Percentiles rank a stretch among this genome's conserved stretches.
Conservation (phyloP, 2,797 vertebrate genomes). For the Scolopax bukidnonensis region DNA sequence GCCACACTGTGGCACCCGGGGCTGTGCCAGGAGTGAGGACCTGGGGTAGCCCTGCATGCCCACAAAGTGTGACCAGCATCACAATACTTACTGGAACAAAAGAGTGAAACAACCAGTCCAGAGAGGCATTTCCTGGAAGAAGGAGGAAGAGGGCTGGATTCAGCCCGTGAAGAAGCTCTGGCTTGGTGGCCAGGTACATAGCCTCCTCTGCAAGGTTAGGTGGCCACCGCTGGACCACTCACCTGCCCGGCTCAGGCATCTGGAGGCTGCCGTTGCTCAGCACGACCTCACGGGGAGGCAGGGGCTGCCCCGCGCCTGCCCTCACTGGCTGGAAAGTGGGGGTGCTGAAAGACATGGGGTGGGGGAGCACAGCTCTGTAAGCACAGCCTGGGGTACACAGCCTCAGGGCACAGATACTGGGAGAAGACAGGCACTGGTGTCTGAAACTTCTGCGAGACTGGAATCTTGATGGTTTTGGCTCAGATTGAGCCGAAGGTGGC, state of each 20-base stretch:
- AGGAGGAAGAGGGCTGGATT: not conserved
- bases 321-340: constrained; percentile 51
- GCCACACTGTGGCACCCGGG: accelerated
- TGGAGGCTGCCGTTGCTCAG: constrained; percentile 48
- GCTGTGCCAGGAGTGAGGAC: accelerated
- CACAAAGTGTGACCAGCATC: accelerated
- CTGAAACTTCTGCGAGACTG: not conserved
- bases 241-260: constrained; percentile 53
- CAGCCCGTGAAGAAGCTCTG: accelerated
- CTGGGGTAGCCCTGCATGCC: not conserved
- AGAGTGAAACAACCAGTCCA: constrained; percentile 79
- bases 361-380: not conserved
- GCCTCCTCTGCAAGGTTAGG: accelerated
- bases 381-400: not conserved
- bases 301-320: not conserved
- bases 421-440: not conserved
- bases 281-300: constrained; percentile 24
- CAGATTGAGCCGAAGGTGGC: not conserved
- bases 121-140: constrained; percentile 76
- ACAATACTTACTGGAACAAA: constrained; percentile 84
- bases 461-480: not conserved
- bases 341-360: not conserved
- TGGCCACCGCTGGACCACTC: not conserved
- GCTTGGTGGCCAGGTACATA: accelerated
- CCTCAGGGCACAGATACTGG: not conserved